Evolutionary conservation across 1,140 invertebrate species (phyloP), one percentile per base, ranked within the genome.

Genomic region (Macrosteles quadrilineatus): DNA sequence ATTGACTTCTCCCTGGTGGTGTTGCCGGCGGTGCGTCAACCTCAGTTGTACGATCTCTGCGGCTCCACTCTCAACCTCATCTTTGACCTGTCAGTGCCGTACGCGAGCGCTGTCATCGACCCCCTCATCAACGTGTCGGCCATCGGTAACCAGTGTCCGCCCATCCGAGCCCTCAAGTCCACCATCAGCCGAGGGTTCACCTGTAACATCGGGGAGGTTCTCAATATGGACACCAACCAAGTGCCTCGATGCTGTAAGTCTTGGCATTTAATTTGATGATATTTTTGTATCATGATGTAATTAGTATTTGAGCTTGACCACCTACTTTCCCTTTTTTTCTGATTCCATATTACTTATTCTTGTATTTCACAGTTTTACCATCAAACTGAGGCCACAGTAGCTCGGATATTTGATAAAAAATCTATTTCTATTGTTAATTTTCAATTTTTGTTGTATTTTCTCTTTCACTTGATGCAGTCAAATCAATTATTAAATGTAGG

Each of bases 11-110:
- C 95, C 19, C 80, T 98, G 1, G 89, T 91, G n/a, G 91, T 98
- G 69, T 86, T 91, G 55, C 95, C 96, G 1, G 90, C 90, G 17
- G 87, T 97, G 27, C 87, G 88, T 70, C 93, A 97, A 83, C 90
- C 91, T 2, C 91, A 95, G 77, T 81, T 98, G 0, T 98, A 98
- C 78, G 95, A 98, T 74, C 85, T 97, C 0, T 98, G 96, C 78
- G 95, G 96, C 3, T 94, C 94, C 0, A 98, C 96, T 2, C 78
- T 98, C 32, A 94, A 91, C 74, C 84, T 98, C 2, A 96, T 98
- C 74, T 98, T 98, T 77, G 96, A 98, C 80, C 80, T 98, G 45
- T 94, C 91, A 27, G 94, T 97, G 0, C 95, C 95, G 11, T 91
- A 95, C 72, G 93, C 96, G 3, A 97, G 92, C 76, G 91, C 89